Base-by-base conservation (phyloP, 2,888 invertebrate species). In the Gari tellinella region DNA sequence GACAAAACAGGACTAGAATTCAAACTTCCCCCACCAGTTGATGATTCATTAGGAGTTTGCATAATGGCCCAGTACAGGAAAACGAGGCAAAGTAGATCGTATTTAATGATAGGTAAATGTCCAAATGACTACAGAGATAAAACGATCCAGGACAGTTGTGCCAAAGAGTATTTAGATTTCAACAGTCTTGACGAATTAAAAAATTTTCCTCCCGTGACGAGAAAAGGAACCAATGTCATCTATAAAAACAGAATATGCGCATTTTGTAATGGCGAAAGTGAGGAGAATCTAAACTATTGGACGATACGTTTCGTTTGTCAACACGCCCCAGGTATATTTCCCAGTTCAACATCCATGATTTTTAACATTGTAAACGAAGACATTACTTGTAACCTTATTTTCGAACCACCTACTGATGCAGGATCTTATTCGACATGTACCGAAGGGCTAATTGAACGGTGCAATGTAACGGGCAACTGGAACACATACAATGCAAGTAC, bases 401-500 rank as follows among this genome's bases (percentile, higher is more conserved):
- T 58, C 19, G 12, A 14, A 12, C 31, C 45, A 1, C 25, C 23
- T n/a, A 19, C 17, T 4, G 15, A 23, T 15, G 23, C 19, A 17
- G 17, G 7, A 53, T 4, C 8, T n/a, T 19, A 15, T 17, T 26
- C 21, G 15, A 15, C 40, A 17, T 10, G 19, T 2, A 51, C 40
- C 41, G 21, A n/a, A 15, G 26, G 15, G 1, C 17, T n/a, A 5
- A 26, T 62, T 14, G 62, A 62, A 19, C 19, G 52, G n/a, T 62
- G 62, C 25, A 62, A 62, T 26, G 31, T 52, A 3, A 40, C 62
- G 1, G 62, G 62, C 25, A 41, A 62, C 12, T 62, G 62, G 62
- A 17, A 17, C n/a, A 15, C 51, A 10, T 62, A 43, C 41, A 51
- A 62, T 19, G 21, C 25, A 7, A 40, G 25, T 17, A 38, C 25